phyloP scores from a whole-genome alignment of 2,797 vertebrate species.

The Malurus leucopterus region DNA sequence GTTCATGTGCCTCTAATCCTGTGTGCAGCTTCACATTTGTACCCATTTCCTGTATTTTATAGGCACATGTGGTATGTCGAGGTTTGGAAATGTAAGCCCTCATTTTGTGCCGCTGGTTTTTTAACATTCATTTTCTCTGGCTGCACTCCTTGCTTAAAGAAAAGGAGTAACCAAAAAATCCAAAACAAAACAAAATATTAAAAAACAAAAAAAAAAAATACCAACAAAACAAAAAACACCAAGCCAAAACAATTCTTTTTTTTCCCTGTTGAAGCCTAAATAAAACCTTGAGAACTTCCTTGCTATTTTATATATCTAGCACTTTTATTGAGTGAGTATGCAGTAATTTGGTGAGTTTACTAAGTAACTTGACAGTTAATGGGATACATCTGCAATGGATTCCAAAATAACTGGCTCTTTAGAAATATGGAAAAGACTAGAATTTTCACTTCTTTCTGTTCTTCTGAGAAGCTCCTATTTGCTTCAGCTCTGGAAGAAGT shows the following conservation, averaged over 20 bases:
- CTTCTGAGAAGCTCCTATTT: conserved; percentile 1
- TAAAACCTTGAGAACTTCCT: conserved; percentile 22
- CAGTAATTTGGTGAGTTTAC: conserved; percentile 53
- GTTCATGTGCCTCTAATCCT: conserved; percentile 65
- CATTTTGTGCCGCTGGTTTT: conserved; percentile 35
- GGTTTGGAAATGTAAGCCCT: conserved; percentile 47
- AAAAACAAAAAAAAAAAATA: too few relatives aligned
- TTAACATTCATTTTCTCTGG: conserved; percentile 34
- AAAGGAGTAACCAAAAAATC: neutral
- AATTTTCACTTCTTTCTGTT: neutral
- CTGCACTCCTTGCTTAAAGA: neutral
- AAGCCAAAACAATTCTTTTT: neutral
- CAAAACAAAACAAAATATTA: neutral
- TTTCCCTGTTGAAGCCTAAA: neutral
- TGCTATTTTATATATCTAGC: conserved; percentile 33
- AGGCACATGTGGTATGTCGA: conserved; percentile 60
- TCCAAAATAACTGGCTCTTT: conserved; percentile 31
- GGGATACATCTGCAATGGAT: conserved; percentile 50
- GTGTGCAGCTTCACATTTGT: conserved; percentile 62
- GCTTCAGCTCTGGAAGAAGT: neutral
- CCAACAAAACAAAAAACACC: neutral
- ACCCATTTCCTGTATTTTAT: conserved; percentile 67
- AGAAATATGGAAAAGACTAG: conserved; percentile 18
- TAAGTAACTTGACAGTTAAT: conserved; percentile 62
- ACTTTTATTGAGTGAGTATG: conserved; percentile 49